phyloP scores from a whole-genome alignment of 2,888 invertebrate species.

The Epistrophe eligans region DNA sequence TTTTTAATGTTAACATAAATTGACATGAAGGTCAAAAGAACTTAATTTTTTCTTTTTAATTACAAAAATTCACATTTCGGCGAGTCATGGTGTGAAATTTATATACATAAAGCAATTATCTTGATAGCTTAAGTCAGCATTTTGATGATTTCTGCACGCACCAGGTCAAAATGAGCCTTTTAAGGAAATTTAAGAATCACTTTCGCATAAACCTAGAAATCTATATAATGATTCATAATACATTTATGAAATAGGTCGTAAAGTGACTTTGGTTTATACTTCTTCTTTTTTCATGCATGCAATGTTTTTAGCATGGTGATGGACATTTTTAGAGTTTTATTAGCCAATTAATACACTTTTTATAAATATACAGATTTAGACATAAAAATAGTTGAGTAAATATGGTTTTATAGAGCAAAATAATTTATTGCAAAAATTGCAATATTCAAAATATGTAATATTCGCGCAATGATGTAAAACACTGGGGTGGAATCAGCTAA shows the following conservation, averaged over 20 bases:
- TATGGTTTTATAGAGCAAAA: too few species aligned
- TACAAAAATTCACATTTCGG: slow-evolving; percentile 40
- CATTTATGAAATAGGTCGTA: neutral
- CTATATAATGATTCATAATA: neutral
- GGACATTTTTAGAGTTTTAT: too few species aligned
- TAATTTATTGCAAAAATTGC: too few species aligned
- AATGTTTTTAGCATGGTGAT: too few species aligned
- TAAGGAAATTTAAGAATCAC: neutral
- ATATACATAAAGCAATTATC: slow-evolving; percentile 6
- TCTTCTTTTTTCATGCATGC: neutral
- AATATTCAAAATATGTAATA: too few species aligned
- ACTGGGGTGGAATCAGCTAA: too few species aligned
- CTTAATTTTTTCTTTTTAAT: slow-evolving; percentile 57
- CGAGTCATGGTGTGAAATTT: slow-evolving; percentile 15
- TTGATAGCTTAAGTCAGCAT: slow-evolving; percentile 20
- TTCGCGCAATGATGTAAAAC: too few species aligned
- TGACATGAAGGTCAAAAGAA: slow-evolving; percentile 39
- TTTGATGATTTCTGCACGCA: slow-evolving; percentile 34
- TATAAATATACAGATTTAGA: too few species aligned
- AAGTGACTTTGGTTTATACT: neutral
- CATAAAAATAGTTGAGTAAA: too few species aligned
- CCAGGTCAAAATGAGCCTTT: slow-evolving; percentile 27
- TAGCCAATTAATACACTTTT: too few species aligned
- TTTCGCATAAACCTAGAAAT: neutral
- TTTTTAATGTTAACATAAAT: slow-evolving; percentile 47